Conservation (phyloP, 2,888 invertebrate species). For the Boloria selene region DNA sequence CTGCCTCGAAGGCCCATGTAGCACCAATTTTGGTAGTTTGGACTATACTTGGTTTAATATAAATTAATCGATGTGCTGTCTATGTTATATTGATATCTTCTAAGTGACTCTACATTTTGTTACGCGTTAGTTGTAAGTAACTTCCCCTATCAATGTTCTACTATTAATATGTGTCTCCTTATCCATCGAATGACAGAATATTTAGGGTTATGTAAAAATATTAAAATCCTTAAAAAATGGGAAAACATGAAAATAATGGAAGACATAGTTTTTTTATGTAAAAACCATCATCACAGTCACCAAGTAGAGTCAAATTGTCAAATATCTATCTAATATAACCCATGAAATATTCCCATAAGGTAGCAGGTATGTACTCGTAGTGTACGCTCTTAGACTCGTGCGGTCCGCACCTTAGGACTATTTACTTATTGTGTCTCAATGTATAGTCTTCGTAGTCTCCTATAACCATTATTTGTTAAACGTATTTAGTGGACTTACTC, state of each 20-base stretch:
- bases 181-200: neutral
- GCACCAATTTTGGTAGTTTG: slow-evolving; percentile 3
- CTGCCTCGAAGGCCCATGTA: slow-evolving; percentile 4
- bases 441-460: slow-evolving; percentile 65
- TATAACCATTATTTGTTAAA: slow-evolving; percentile 45
- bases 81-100: neutral
- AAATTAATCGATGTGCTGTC: slow-evolving; percentile 3
- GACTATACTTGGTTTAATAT: neutral
- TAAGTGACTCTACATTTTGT: slow-evolving; percentile 1
- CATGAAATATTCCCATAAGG: slow-evolving; percentile 13
- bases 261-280: neutral
- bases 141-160: slow-evolving; percentile 2
- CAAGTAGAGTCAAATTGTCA: slow-evolving; percentile 6
- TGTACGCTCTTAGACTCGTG: slow-evolving; percentile 1
- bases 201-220: neutral
- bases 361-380: neutral
- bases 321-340: slow-evolving; percentile 11
- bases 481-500: slow-evolving; percentile 41
- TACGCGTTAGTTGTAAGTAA: slow-evolving; percentile 1
- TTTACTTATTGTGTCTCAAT: slow-evolving; percentile 35
- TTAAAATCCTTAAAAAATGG: neutral
- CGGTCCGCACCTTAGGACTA: slow-evolving; percentile 4
- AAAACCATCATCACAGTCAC: neutral
- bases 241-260: neutral
- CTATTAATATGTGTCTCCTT: slow-evolving; percentile 6